Conservation (phyloP, 2,888 invertebrate genomes). For the Scaptomyza reducta region DNA sequence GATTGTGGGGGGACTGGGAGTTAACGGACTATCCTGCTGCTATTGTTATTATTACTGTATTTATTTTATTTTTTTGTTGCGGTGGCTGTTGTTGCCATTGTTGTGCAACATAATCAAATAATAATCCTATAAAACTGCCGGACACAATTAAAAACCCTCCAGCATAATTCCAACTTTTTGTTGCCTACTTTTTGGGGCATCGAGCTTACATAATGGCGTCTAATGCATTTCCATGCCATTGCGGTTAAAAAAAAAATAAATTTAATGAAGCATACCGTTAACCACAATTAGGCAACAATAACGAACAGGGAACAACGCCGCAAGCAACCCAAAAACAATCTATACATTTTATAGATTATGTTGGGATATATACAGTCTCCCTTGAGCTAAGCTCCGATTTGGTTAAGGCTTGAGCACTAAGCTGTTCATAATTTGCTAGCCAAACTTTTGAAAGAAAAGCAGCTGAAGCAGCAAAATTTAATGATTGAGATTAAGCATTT, state of each 20-base stretch:
- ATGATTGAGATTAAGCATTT: background rate
- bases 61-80: background rate
- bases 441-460: background rate
- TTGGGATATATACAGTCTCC: conserved; percentile 12
- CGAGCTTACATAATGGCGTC: conserved; percentile 15
- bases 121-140: conserved; percentile 73
- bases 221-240: conserved; percentile 61
- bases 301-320: conserved; percentile 22
- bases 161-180: conserved; percentile 50
- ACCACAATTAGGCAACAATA: conserved; percentile 68
- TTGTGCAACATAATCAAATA: conserved; percentile 68
- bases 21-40: conserved; percentile 16
- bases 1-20: conserved; percentile 6
- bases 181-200: conserved; percentile 45
- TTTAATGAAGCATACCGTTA: conserved; percentile 74
- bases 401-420: background rate
- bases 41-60: conserved; percentile 32
- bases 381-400: background rate
- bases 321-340: conserved; percentile 10
- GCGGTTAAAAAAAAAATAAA: conserved; percentile 52
- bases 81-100: conserved; percentile 5
- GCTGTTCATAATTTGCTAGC: background rate
- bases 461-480: too few species aligned
- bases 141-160: conserved; percentile 69
- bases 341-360: background rate